Conservation (phyloP, 2,797 vertebrate species). For the Tadarida brasiliensis region DNA sequence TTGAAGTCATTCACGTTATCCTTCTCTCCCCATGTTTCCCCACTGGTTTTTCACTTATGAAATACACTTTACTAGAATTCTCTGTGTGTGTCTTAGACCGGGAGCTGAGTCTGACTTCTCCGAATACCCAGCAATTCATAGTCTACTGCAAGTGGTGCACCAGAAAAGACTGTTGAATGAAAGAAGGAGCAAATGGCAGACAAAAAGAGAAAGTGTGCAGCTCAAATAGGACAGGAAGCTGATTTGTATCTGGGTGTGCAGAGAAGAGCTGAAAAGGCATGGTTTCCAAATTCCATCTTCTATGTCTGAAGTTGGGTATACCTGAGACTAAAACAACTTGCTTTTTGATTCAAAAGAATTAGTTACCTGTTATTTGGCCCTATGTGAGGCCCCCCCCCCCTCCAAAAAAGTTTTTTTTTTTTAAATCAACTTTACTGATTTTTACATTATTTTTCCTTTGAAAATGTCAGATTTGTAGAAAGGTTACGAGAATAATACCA, state of each 20-base stretch:
- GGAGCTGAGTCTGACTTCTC: neutral
- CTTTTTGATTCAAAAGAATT: neutral
- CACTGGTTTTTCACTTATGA: neutral
- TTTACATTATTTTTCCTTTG: neutral
- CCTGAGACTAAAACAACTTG: neutral
- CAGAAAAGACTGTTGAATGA: neutral
- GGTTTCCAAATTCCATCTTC: neutral
- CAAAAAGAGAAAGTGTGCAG: neutral
- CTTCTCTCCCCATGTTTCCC: neutral
- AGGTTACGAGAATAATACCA: neutral
- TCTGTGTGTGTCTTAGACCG: neutral
- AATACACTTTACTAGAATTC: neutral
- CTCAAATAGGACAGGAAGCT: neutral
- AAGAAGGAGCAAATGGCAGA: neutral
- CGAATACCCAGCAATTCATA: neutral
- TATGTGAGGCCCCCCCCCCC: neutral
- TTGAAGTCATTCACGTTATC: neutral
- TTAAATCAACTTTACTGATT: neutral
- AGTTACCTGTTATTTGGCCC: neutral
- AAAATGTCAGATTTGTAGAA: constrained; percentile 32
- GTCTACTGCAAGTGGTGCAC: neutral
- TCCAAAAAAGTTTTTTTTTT: too few relatives aligned
- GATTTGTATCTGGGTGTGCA: neutral
- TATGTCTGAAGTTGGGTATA: neutral
- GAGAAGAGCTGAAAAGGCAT: neutral